Conservation (phyloP, 2,113 vertebrate species). For the Epinephelus fuscoguttatus region DNA sequence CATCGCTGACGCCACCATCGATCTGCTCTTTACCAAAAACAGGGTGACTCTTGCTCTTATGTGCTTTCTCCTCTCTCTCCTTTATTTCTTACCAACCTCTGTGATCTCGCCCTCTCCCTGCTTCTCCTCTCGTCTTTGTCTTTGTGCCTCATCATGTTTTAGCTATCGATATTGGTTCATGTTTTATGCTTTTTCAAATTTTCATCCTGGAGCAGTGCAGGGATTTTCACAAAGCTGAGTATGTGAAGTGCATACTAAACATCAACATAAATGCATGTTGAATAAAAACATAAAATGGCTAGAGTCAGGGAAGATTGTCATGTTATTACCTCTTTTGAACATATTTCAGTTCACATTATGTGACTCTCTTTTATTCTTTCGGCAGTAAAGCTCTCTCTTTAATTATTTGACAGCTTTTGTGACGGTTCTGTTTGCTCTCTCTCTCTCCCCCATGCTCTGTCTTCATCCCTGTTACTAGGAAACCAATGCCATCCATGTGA, state of each 20-base stretch:
- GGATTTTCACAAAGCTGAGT: conserved; percentile 38
- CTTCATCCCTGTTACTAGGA: conserved; percentile 85
- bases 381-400: not conserved
- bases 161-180: conserved; percentile 61
- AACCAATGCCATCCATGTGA: conserved; percentile 99
- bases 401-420: conserved; percentile 35
- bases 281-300: conserved; percentile 31
- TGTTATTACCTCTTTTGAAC: conserved; percentile 35
- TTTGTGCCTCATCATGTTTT: conserved; percentile 38
- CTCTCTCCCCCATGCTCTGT: not conserved
- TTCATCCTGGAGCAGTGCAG: conserved; percentile 30
- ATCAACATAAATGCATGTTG: conserved; percentile 23
- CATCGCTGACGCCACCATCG: conserved; percentile 98
- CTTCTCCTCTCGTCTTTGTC: conserved; percentile 37
- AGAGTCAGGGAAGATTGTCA: conserved; percentile 3
- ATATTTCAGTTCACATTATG: conserved; percentile 36
- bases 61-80: not conserved
- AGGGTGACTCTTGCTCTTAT: conserved; percentile 85
- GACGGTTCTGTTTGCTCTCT: conserved; percentile 23
- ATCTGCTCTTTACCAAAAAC: conserved; percentile 98
- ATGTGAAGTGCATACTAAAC: conserved; percentile 57
- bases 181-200: conserved; percentile 70
- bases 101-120: conserved; percentile 44
- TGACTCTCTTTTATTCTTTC: conserved; percentile 25
- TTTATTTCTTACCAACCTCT: not conserved